These are phyloP conservation scores for Hydriomena furcata DNA, from an alignment of 2,888 invertebrate species.

Conservation along the genomic window DNA sequence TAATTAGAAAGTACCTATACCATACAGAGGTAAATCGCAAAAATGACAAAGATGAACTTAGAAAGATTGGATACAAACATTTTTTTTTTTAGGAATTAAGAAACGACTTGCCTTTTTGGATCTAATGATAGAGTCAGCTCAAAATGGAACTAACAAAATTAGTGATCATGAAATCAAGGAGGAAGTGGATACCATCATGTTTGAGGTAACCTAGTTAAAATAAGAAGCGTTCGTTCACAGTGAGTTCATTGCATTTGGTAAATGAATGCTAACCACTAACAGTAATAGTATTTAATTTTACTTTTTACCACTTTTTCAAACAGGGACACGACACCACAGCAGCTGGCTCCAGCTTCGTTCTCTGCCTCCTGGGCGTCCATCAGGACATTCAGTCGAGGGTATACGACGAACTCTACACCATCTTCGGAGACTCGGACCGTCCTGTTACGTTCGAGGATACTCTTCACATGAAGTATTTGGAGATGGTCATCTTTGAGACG, in stretches of 20 bases:
- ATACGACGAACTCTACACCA: constrained; percentile 88
- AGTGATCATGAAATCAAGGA: constrained; percentile 92
- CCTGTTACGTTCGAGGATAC: constrained; percentile 90
- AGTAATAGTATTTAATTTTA: too few relatives aligned
- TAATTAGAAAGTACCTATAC: too few relatives aligned
- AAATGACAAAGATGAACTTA: too few relatives aligned
- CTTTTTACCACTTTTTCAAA: constrained; percentile 50
- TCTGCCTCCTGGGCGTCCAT: constrained; percentile 92
- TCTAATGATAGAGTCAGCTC: constrained; percentile 92
- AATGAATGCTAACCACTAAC: too few relatives aligned
- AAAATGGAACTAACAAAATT: constrained; percentile 87
- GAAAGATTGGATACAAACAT: too few relatives aligned
- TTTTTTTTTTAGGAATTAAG: constrained; percentile 84
- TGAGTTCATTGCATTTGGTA: too few relatives aligned
- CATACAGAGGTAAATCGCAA: too few relatives aligned
- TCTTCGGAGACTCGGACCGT: constrained; percentile 90
- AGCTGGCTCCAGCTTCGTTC: constrained; percentile 93
- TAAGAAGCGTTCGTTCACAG: too few relatives aligned
- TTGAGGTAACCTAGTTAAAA: constrained; percentile 83
- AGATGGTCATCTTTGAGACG: constrained; percentile 90
- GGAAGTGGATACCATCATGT: constrained; percentile 95
- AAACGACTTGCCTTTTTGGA: constrained; percentile 94
- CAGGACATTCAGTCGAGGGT: constrained; percentile 91
- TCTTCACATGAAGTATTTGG: constrained; percentile 91
- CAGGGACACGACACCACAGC: constrained; percentile 81